Base-by-base conservation (phyloP, 2,888 invertebrate species). In the Minunthozetes semirufus region DNA sequence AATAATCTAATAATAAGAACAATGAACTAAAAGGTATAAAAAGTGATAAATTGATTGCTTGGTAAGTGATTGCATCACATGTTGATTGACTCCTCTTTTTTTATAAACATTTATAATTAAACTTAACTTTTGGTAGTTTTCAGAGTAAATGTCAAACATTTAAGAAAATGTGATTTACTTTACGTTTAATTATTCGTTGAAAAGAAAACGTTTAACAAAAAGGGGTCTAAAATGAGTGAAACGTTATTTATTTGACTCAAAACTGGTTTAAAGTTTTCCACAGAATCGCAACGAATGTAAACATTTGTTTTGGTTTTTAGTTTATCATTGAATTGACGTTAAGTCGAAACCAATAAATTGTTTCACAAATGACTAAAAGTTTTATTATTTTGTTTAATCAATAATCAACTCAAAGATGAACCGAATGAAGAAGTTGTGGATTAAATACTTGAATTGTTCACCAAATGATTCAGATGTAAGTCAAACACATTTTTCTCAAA, bases 401-500 rank as follows among this genome's bases (percentile, higher is more conserved):
- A 53, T n/a, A 53, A 17, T 11, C 17, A 50, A 50, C 11, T 11
- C 27, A 63, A 63, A 1, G 17, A 63, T 63, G 63, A 63, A 63
- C 3, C 15, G 19, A 33, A 63, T 63, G 63, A 63, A 63, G 63
- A 63, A 63, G 17, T 63, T 63, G 19, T 63, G 63, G 63, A 19
- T 63, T 6, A 29, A 63, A 17, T 63, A 33, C 33, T 25, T 63
- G 1, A 63, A 63, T 63, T 17, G 63, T 38, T 22, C 63, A 0
- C 29, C 25, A 3, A 63, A 5, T 63, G 63, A 63, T 13, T 3
- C 33, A 8, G 22, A 63, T 15, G 63, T 63, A 15, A 63, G 63
- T 63, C 4, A 33, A 33, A 33, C 8, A 3, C 25, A 27, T 13
- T 15, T 63, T 29, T 59, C 27, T 22, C 5, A 15, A 22, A 13